Base-by-base conservation (phyloP, 64 coral and sea anemone species). In the Stichodactyla mertensii region DNA sequence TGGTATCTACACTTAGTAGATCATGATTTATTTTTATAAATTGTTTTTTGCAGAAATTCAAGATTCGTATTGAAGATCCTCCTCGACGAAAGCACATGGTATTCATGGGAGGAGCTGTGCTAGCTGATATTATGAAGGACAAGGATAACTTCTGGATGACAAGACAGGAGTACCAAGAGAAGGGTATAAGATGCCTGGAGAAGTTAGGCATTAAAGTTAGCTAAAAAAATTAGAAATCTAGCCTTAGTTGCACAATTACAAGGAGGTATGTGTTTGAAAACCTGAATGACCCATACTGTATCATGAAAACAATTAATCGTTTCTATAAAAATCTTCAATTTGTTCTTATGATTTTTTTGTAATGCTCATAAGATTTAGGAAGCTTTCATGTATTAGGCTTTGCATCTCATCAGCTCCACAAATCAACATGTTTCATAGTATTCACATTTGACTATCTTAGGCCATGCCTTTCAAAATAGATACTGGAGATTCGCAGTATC, bases 121-220 rank as follows among this genome's bases (percentile, higher is more conserved):
- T 98, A 66, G 95, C 95, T 51, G 95, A 98, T 70, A 98, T 98
- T 60, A 98, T 98, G 95, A 98, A 98, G 55, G 95, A 98, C 89
- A 98, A 98, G 77, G 95, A 98, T 19, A 85, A 81, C 69, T 98
- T 98, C 92, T 98, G 95, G 95, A 94, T 98, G 93, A 98, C 95
- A 55, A 77, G 92, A 64, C 57, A 94, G 27, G 95, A 98, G 74
- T 98, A 98, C 85, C 36, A 92, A 94, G 95, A 98, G 52, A 98
- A 98, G 59, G 95, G 95, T 52, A 86, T 94, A 61, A 94, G 85
- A 80, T 94, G 93, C 86, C 80, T 98, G 88, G 95, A 98, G 64
- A 98, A 98, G 78, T 85, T 98, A 45, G 95, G 92, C 55, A 83
- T 98, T 20, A 92, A 89, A 84, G 92, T 94, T 78, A 83, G 94